phyloP scores from a whole-genome alignment of 2,888 invertebrate genomes.

The Rhaphigaster nebulosa region DNA sequence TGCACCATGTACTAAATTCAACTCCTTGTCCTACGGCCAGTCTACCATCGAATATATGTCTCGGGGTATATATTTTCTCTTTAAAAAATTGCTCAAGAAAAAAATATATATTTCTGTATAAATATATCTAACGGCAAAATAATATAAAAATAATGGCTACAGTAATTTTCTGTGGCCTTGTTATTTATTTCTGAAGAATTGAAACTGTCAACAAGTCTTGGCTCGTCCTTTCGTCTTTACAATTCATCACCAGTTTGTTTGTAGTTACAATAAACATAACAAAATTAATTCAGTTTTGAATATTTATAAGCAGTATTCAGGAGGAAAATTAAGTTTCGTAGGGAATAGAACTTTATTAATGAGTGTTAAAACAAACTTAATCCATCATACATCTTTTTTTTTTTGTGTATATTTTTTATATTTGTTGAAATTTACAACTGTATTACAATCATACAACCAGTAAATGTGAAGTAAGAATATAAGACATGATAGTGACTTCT shows the following conservation, averaged over 20 bases:
- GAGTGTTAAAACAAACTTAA: background rate
- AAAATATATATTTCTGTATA: slow-evolving; percentile 18
- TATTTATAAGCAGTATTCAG: slow-evolving; percentile 11
- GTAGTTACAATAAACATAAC: background rate
- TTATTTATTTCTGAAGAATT: slow-evolving; percentile 7
- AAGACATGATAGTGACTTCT: no score
- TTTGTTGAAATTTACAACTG: background rate
- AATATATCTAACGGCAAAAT: slow-evolving; percentile 24
- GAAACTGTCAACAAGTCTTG: slow-evolving; percentile 17
- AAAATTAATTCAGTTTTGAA: slow-evolving; percentile 11
- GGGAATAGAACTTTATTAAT: background rate
- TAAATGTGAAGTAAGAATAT: no score
- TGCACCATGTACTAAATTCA: slow-evolving; percentile 47
- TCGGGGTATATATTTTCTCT: slow-evolving; percentile 6
- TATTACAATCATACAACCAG: no score
- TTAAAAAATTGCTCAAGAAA: slow-evolving; percentile 9
- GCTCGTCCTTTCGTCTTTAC: background rate
- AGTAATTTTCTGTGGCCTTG: background rate
- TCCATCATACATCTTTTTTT: no score
- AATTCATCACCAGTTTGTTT: background rate
- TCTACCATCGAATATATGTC: slow-evolving; percentile 45
- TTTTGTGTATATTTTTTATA: background rate
- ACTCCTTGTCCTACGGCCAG: slow-evolving; percentile 40
- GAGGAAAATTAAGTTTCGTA: background rate
- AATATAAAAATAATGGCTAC: slow-evolving; percentile 23